A percentile compares a stretch with the other conserved stretches of the same genome.
phyloP scores from a whole-genome alignment of 2,113 vertebrate genomes.

The Cyphomyrus discorhynchus region DNA sequence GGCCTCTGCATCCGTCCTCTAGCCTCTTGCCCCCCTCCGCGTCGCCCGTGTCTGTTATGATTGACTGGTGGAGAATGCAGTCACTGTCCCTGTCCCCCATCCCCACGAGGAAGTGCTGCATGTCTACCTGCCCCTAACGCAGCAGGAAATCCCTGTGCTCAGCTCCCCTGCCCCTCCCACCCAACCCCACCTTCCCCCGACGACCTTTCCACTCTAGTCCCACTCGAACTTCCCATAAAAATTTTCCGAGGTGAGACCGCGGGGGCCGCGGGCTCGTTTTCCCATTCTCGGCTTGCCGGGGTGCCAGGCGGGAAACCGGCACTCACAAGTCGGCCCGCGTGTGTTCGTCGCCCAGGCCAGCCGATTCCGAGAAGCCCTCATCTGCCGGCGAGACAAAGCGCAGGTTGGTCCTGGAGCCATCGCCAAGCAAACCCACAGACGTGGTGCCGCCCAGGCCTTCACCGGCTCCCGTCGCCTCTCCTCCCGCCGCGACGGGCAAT shows the following conservation, averaged over 20 bases:
- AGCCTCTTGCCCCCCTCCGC: constrained; percentile 45
- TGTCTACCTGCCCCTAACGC: constrained; percentile 40
- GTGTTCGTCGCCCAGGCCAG: not conserved
- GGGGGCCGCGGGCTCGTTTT: not conserved
- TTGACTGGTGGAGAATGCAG: constrained; percentile 31
- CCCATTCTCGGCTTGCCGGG: not conserved
- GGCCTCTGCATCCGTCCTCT: constrained; percentile 34
- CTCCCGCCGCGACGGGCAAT: not conserved
- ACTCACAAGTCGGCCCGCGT: not conserved
- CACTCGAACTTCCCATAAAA: not conserved
- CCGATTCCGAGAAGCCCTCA: not conserved
- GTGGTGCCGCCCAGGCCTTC: not conserved
- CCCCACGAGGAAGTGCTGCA: constrained; percentile 39
- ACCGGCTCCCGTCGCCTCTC: not conserved
- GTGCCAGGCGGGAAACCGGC: not conserved
- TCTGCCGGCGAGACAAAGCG: not conserved
- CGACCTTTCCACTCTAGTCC: constrained; percentile 24
- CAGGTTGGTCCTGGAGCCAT: not conserved
- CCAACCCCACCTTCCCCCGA: constrained; percentile 14
- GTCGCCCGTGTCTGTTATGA: constrained; percentile 43
- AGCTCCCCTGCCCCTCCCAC: constrained; percentile 15
- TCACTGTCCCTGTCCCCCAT: constrained; percentile 36
- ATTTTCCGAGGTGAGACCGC: not conserved
- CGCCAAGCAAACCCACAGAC: not conserved
- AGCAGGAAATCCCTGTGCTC: constrained; percentile 40